Percentiles rank a stretch among this genome's conserved stretches.
Conservation (phyloP, 2,888 invertebrate species). For the Cyclophora punctaria region DNA sequence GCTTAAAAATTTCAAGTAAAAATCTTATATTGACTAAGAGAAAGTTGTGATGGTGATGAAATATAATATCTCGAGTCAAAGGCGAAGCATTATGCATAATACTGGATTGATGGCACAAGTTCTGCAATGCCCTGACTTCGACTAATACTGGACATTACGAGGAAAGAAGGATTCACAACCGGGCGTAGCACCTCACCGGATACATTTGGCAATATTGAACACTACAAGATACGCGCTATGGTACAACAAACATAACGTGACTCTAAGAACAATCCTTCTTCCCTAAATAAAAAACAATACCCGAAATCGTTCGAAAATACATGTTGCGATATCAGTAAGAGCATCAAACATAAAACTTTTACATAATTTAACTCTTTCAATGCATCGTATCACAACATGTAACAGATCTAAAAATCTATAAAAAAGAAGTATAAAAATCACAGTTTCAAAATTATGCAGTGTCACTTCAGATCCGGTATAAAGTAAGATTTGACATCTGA, state of each 20-base stretch:
- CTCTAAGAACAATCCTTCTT: constrained; percentile 55
- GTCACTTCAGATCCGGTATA: constrained; percentile 68
- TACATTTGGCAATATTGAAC: constrained; percentile 44
- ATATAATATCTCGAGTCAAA: constrained; percentile 57
- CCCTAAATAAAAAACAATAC: constrained; percentile 45
- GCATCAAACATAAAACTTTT: constrained; percentile 30
- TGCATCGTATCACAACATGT: constrained; percentile 67
- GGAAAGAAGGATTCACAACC: constrained; percentile 75
- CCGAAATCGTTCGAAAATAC: constrained; percentile 52
- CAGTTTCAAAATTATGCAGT: constrained; percentile 74
- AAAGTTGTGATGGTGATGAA: constrained; percentile 69
- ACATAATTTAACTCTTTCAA: constrained; percentile 26
- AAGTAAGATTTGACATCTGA: constrained; percentile 57
- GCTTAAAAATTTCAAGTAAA: constrained; percentile 66
- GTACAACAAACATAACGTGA: constrained; percentile 1
- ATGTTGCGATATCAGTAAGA: constrained; percentile 56
- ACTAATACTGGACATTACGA: constrained; percentile 68
- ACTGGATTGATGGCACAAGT: constrained; percentile 72
- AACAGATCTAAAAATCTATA: constrained; percentile 68
- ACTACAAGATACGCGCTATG: constrained; percentile 21
- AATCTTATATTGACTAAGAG: constrained; percentile 71
- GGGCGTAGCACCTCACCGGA: constrained; percentile 58
- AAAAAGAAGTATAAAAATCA: constrained; percentile 71
- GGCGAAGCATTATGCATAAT: constrained; percentile 62
- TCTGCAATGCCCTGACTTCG: constrained; percentile 64